These are phyloP conservation scores for Cromileptes altivelis DNA, from an alignment of 2,113 vertebrate species.

Conservation along the genomic window DNA sequence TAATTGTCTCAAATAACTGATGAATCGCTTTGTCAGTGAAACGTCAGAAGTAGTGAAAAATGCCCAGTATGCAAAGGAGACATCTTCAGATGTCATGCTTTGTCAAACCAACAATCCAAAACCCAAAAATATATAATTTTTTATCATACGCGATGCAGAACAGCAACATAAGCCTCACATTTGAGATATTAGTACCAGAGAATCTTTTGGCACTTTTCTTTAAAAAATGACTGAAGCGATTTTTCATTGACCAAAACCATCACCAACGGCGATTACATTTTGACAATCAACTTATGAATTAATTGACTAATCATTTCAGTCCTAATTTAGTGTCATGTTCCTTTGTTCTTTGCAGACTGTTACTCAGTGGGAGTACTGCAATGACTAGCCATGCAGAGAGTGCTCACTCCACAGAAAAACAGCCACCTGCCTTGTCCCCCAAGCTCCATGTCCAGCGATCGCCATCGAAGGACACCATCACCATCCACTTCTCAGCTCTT, in stretches of 20 bases:
- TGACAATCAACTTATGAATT: rapidly evolving
- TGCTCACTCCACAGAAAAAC: conserved; percentile 75
- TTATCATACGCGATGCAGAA: no score
- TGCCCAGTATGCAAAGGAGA: no score
- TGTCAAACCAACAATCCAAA: no score
- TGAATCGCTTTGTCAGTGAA: background rate
- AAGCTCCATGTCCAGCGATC: conserved; percentile 95
- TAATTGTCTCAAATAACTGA: no score
- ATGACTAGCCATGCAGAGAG: conserved; percentile 97
- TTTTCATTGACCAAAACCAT: background rate
- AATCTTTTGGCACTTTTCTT: background rate
- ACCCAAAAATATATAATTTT: no score
- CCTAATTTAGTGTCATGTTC: background rate
- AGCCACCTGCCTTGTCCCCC: conserved; percentile 83
- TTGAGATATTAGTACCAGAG: no score
- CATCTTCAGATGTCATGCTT: background rate
- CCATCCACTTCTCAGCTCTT: conserved; percentile 96
- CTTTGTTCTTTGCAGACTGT: conserved; percentile 81
- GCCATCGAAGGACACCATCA: conserved; percentile 91
- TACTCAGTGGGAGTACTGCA: conserved; percentile 87
- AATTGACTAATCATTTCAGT: background rate
- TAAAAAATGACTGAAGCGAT: background rate
- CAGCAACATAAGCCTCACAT: no score
- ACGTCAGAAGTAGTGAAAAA: background rate
- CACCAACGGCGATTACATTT: background rate